Evolutionary conservation across 2,797 vertebrate species (phyloP), one percentile per base, ranked within the genome.

Genomic region (Scleropages formosus): DNA sequence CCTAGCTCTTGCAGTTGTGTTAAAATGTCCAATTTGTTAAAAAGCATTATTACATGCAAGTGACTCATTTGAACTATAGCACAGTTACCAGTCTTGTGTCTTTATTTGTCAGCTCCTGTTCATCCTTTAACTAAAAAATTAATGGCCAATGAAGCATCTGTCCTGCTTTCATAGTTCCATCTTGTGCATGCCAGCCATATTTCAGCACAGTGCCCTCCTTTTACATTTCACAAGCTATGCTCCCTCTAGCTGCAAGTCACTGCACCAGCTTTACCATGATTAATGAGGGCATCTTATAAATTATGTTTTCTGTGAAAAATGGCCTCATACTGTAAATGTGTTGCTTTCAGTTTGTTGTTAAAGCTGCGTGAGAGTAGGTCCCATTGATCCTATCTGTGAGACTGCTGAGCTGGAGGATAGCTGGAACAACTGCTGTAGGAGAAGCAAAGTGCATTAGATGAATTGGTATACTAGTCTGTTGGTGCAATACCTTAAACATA

Each of bases 281-380:
- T 61, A 61, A 61, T 61, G 59, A 61, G 24, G 11, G 39, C 27
- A 66, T 13, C 64, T 66, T 27, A n/a, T 24, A 26, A 63, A 63
- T 63, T 12, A 12, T 4, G 4, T 13, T 63, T 27, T 61, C n/a
- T 63, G 63, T 24, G 1, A 56, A 18, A 39, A 56, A 63, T 22
- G n/a, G 22, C 22, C 26, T 63, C 7, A 24, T 24, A 24, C 61
- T 8, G 61, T 26, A 8, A 63, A 12, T 26, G 7, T 61, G 24
- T 39, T 63, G 11, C 61, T 63, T 63, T 63, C 63, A 26, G 4
- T 24, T 24, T 63, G n/a, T 1, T 63, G 24, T 26, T 7, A 26
- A 1, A 63, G 6, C 31, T 6, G 31, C 31, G 39, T 6, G 31
- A 2, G 31, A 2, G 31, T 39, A n/a, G n/a, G n/a, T n/a, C n/a